Conservation (phyloP, 2,888 invertebrate species). For the Sicus ferrugineus region DNA sequence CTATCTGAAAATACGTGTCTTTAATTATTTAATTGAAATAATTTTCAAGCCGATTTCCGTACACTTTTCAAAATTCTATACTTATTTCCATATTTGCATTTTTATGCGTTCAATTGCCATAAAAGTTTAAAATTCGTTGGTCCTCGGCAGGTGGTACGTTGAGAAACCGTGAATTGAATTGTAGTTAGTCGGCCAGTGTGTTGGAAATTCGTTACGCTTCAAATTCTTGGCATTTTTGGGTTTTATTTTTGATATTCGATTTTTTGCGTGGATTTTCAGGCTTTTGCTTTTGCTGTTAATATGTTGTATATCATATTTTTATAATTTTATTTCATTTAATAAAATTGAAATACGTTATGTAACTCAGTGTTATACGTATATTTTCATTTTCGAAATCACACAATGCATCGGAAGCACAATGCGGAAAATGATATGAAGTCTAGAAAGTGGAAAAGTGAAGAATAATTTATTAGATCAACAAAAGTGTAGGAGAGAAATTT, state of each 20-base stretch:
- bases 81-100: no score
- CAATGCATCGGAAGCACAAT: background rate
- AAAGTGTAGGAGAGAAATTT: no score
- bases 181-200: no score
- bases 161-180: no score
- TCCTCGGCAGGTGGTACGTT: no score
- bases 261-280: background rate
- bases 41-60: no score
- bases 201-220: constrained; percentile 28
- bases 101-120: no score
- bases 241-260: background rate
- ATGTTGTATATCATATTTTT: constrained; percentile 13
- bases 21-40: no score
- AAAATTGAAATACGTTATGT: constrained; percentile 28
- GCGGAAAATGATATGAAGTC: background rate
- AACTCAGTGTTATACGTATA: background rate
- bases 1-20: no score
- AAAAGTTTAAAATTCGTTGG: no score
- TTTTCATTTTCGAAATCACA: background rate
- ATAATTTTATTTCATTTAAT: constrained; percentile 27
- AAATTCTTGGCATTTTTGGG: constrained; percentile 27
- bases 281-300: constrained; percentile 10
- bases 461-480: no score
- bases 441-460: background rate
- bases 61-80: no score